These are phyloP conservation scores for Drosophila pectinifera DNA, from an alignment of 1,140 invertebrate genomes.

Conservation along the genomic window DNA sequence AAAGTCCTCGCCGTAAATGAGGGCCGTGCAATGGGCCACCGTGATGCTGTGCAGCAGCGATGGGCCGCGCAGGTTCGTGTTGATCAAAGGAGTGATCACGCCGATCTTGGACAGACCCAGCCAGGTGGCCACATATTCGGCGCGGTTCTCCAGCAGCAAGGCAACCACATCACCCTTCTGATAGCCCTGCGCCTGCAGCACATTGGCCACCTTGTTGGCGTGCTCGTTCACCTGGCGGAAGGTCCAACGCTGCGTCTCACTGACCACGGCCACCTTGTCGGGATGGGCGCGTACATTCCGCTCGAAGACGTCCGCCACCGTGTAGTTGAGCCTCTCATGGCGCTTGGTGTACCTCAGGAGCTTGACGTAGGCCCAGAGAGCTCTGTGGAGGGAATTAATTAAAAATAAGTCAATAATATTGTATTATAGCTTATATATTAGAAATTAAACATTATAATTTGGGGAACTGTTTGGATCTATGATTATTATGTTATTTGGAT, in stretches of 20 bases:
- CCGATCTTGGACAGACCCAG: slow-evolving; percentile 96
- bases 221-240: slow-evolving; percentile 93
- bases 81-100: slow-evolving; percentile 95
- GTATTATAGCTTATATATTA: too few species aligned
- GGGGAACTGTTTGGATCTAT: too few species aligned
- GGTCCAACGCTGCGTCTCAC: slow-evolving; percentile 89
- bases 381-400: slow-evolving; percentile 51
- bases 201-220: slow-evolving; percentile 94
- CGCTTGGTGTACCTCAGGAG: slow-evolving; percentile 87
- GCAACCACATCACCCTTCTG: slow-evolving; percentile 94
- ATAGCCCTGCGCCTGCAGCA: slow-evolving; percentile 91
- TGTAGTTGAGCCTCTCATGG: slow-evolving; percentile 88
- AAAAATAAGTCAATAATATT: too few species aligned
- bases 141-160: slow-evolving; percentile 95
- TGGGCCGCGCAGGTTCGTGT: slow-evolving; percentile 93
- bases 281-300: slow-evolving; percentile 89
- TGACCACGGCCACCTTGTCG: slow-evolving; percentile 91
- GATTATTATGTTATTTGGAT: too few species aligned
- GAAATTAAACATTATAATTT: too few species aligned
- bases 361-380: slow-evolving; percentile 89
- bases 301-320: slow-evolving; percentile 90
- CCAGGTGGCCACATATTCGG: slow-evolving; percentile 95
- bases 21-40: slow-evolving; percentile 91
- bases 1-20: slow-evolving; percentile 90
- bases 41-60: slow-evolving; percentile 94